Conservation (phyloP, 2,113 vertebrate genomes). For the Zosterops japonicus region DNA sequence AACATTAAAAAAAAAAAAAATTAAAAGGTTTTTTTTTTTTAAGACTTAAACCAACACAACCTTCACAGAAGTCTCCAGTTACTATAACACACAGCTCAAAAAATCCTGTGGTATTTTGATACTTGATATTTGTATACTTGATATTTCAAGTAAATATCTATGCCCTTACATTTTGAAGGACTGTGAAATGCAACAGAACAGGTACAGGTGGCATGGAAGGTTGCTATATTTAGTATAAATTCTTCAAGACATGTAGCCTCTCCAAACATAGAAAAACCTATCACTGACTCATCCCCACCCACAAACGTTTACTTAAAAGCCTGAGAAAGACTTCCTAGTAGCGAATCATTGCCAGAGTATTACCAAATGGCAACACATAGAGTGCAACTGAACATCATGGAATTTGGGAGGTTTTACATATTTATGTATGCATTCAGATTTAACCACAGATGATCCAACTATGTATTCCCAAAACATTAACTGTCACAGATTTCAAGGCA, state of each 20-base stretch:
- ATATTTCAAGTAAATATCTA: not conserved
- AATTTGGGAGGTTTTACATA: not conserved
- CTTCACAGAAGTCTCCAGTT: not conserved
- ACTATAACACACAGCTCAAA: not conserved
- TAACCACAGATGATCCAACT: not conserved
- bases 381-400: not conserved
- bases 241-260: not conserved
- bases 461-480: not conserved
- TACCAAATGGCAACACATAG: not conserved
- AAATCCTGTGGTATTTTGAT: not conserved
- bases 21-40: not conserved
- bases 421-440: not conserved
- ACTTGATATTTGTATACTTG: no score
- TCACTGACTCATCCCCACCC: not conserved
- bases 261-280: not conserved
- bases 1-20: not conserved
- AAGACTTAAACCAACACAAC: not conserved
- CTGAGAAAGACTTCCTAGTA: not conserved
- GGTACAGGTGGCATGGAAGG: not conserved
- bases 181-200: not conserved
- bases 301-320: not conserved
- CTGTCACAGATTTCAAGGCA: not conserved
- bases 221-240: not conserved
- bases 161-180: not conserved
- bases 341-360: not conserved